Evolutionary conservation across 2,888 invertebrate species (phyloP), one percentile per base, ranked within the genome.

Genomic region (Prosopocoilus inquinatus): DNA sequence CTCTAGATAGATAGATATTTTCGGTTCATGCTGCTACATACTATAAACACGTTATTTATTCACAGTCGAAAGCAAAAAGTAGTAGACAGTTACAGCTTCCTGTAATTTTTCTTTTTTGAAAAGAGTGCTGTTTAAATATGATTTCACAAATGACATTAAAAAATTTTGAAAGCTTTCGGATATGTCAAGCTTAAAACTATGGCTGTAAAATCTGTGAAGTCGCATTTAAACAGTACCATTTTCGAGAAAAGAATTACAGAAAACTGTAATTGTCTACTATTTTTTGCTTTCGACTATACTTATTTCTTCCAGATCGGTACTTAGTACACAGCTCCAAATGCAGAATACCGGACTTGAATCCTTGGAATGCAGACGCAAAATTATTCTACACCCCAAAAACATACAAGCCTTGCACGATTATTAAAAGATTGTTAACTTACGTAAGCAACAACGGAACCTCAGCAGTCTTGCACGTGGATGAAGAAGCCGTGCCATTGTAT

Each of bases 301-400:
- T 20, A 20, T 4, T 20, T 2, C 3, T 20, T 28, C 7, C 20
- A 28, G 20, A 28, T 28, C 20, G 20, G 5, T 83, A 79, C 64
- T 68, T 84, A 53, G 80, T 84, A 2, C 80, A 82, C 78, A 86
- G 81, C 67, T 77, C 83, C 36, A 81, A 80, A 67, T 88, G 88
- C 66, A 81, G 80, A 67, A 87, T 88, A 69, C 79, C 82, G 11
- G 82, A 85, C 58, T 64, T 84, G 55, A 81, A 86, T 68, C 81
- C 85, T 3, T 83, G 84, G 61, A 82, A 84, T 55, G 65, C 69
- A 4, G 81, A 82, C 58, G 79, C 82, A 9, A 80, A 78, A 71
- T 74, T 77, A 55, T 80, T 81, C 59, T 80, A 83, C 57, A 78
- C 78, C 41, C 78, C 80, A 16, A 75, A 79, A 55, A 78, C 80